phyloP scores from a whole-genome alignment of 2,113 vertebrate genomes.

The Dasypus novemcinctus region DNA sequence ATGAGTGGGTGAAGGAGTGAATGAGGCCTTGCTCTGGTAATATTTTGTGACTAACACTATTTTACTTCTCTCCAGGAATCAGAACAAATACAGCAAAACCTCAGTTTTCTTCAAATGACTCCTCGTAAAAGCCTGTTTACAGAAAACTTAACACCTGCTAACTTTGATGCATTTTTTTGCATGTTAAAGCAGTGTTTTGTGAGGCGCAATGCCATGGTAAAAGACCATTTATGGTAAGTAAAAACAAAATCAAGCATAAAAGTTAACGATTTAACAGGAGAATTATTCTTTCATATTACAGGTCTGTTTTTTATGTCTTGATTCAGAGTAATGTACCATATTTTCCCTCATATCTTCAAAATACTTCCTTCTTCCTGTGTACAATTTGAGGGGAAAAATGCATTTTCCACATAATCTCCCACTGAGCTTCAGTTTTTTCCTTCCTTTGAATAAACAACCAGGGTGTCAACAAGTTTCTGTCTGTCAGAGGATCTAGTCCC shows the following conservation, averaged over 20 bases:
- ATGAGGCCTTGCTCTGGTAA: background rate
- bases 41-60: conserved; percentile 38
- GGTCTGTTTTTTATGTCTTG: background rate
- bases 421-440: background rate
- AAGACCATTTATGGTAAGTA: conserved; percentile 90
- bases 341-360: background rate
- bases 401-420: background rate
- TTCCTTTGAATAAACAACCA: background rate
- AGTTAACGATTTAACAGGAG: background rate
- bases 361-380: background rate
- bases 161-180: conserved; percentile 86
- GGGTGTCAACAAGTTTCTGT: background rate
- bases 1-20: background rate
- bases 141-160: conserved; percentile 84
- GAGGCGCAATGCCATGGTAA: conserved; percentile 86
- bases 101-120: conserved; percentile 91
- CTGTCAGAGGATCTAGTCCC: background rate
- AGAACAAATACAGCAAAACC: conserved; percentile 64
- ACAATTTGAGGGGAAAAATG: background rate
- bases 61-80: conserved; percentile 46
- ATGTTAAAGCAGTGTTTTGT: conserved; percentile 94
- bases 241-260: conserved; percentile 9
- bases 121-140: conserved; percentile 90
- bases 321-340: background rate
- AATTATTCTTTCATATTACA: conserved; percentile 19